phyloP scores from a whole-genome alignment of 2,113 vertebrate species.

The Chamaetylas fuelleborni region DNA sequence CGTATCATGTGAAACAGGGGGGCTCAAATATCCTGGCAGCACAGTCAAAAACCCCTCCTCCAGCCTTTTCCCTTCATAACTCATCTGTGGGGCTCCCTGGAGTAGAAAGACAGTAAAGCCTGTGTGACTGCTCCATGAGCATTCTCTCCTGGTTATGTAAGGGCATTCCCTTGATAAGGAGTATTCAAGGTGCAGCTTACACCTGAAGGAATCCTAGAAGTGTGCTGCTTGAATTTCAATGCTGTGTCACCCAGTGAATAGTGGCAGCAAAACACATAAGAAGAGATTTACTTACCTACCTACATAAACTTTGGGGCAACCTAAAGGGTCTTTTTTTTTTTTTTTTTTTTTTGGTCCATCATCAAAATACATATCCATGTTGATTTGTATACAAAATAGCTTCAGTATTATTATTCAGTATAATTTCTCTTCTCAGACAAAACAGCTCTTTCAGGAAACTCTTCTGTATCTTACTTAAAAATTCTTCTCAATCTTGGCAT shows the following conservation, averaged over 20 bases:
- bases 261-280: not conserved
- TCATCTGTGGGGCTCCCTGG: not conserved
- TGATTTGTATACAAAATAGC: not conserved
- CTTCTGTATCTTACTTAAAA: not conserved
- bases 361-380: not conserved
- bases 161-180: not conserved
- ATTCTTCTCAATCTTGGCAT: not conserved
- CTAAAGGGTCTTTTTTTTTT: not conserved
- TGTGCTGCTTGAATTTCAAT: not conserved
- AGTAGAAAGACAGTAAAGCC: not conserved
- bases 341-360: too few species aligned
- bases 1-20: not conserved
- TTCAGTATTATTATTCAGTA: not conserved
- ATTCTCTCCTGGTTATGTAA: not conserved
- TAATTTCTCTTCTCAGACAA: not conserved
- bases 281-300: not conserved
- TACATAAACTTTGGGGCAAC: not conserved
- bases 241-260: not conserved
- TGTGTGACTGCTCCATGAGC: not conserved
- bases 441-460: not conserved
- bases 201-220: not conserved
- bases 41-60: not conserved
- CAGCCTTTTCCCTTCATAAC: not conserved
- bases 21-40: not conserved
- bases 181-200: not conserved